Evolutionary conservation across 2,797 vertebrate genomes (phyloP), one percentile per base, ranked within the genome.

Genomic region (Eurystomus glaucurus): DNA sequence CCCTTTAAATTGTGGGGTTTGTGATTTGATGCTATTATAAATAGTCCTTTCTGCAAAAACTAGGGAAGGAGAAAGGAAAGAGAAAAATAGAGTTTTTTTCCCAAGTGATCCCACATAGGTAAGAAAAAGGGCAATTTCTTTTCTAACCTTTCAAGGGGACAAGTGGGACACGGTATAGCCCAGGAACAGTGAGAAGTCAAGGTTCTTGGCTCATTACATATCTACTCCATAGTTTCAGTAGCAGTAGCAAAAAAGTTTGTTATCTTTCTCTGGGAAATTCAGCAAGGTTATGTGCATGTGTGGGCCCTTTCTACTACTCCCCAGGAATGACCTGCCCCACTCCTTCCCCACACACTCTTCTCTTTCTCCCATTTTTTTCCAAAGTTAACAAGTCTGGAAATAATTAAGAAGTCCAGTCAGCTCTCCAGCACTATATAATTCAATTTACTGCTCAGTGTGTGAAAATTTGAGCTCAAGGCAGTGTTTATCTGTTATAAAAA

Each of bases 381-480:
- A n/a, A 95, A 80, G 84, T 96, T 95, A 92, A 64, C 68, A 93
- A 85, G 84, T 91, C 93, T 96, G 90, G 95, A 95, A 97, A 92
- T 95, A 94, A 94, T 96, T 95, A 97, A 81, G 93, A 90, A 96
- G 93, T 71, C 57, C 78, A 93, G 75, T 80, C 75, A 71, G 65
- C 81, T 97, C 57, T 93, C 90, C 76, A 75, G 68, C 87, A 77
- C 65, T 80, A 81, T 83, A 65, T 96, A 96, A 95, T 95, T 97
- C 54, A 95, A 95, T 97, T 97, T 96, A 89, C 86, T 93, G 46
- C 81, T 77, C 71, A 84, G 81, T 85, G 94, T 97, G 94, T 94
- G 95, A 96, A 97, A 96, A 96, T 94, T 91, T 80, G 87, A 94
- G 91, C 86, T 95, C 71, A 91, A 85, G 92, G 78, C 90, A 72